Conservation (phyloP, 2,113 vertebrate species). For the Mobula hypostoma region DNA sequence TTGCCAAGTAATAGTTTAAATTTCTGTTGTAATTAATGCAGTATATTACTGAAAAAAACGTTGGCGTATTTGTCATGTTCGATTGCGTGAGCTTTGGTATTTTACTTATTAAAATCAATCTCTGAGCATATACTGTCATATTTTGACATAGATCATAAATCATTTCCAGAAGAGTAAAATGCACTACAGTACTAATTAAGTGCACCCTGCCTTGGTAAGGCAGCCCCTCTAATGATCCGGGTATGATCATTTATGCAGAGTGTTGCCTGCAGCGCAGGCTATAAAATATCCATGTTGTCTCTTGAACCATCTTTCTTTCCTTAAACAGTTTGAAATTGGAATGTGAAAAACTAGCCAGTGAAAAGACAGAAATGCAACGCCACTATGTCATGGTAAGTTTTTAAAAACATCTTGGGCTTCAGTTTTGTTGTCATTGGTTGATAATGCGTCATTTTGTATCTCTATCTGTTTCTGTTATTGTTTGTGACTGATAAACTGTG, state of each 20-base stretch:
- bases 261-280: conserved; percentile 19
- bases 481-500: not conserved
- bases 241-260: conserved; percentile 19
- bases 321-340: conserved; percentile 82
- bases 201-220: conserved; percentile 14
- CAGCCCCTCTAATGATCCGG: not conserved
- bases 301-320: conserved; percentile 33
- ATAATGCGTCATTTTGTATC: not conserved
- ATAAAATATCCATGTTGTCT: conserved; percentile 12
- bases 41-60: not conserved
- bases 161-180: conserved; percentile 2
- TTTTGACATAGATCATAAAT: conserved; percentile 30
- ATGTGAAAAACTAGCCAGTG: conserved; percentile 92
- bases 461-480: conserved; percentile 12
- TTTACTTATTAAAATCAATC: conserved; percentile 31
- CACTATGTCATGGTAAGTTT: conserved; percentile 94
- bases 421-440: conserved; percentile 43
- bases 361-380: conserved; percentile 97
- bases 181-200: conserved; percentile 3
- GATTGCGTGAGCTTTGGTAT: not conserved
- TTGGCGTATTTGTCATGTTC: conserved; percentile 16
- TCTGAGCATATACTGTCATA: not conserved
- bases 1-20: not conserved
- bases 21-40: conserved; percentile 8
- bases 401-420: conserved; percentile 47